A percentile compares a stretch with the other conserved stretches of the same genome.
These are phyloP conservation scores for Orchestia grillus DNA, from an alignment of 1,140 invertebrate genomes.

Conservation along the genomic window DNA sequence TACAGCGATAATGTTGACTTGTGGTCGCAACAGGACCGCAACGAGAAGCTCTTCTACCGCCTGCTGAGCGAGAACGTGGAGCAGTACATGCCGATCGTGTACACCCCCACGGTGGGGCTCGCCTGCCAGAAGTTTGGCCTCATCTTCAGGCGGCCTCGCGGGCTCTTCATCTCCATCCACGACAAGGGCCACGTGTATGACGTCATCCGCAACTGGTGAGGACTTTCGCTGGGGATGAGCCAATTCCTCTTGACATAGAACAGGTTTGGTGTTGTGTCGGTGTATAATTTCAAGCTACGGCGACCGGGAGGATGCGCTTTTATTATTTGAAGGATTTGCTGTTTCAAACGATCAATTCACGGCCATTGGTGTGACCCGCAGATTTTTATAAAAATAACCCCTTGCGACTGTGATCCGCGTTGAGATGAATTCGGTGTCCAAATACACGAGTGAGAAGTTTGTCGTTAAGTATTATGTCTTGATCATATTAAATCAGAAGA, in stretches of 20 bases:
- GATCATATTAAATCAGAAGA: too few species aligned
- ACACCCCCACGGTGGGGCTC: constrained; percentile 96
- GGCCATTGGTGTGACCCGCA: background rate
- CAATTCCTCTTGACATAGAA: background rate
- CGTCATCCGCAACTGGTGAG: constrained; percentile 88
- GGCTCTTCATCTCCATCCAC: constrained; percentile 96
- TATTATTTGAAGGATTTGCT: background rate
- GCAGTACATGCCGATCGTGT: constrained; percentile 96
- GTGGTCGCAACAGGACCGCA: constrained; percentile 87
- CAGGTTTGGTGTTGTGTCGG: background rate
- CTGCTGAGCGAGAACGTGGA: constrained; percentile 93
- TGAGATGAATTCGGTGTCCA: background rate
- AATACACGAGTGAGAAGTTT: background rate
- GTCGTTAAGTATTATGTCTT: too few species aligned
- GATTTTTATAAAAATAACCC: background rate
- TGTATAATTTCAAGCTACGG: background rate
- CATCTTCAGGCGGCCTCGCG: constrained; percentile 92
- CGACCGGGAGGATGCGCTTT: background rate
- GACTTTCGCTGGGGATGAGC: too few species aligned
- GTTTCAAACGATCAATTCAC: background rate
- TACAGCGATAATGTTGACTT: background rate
- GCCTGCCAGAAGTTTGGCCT: constrained; percentile 98
- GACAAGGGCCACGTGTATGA: constrained; percentile 94
- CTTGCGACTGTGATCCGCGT: background rate
- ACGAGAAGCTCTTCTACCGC: constrained; percentile 95